phyloP scores from a whole-genome alignment of 2,888 invertebrate genomes.

The Dinocampus coccinellae region DNA sequence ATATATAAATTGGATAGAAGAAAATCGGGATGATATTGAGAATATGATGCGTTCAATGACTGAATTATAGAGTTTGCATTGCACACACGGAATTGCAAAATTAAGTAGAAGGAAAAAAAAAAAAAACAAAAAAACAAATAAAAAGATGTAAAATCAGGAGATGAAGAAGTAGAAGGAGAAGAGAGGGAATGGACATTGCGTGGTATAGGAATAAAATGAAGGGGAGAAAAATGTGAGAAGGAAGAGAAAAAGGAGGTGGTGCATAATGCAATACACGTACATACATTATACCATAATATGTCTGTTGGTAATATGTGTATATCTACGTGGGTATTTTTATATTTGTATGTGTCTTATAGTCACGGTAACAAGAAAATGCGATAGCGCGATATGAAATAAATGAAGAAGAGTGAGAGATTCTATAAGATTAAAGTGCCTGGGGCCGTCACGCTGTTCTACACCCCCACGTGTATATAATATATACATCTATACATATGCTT shows the following conservation, averaged over 20 bases:
- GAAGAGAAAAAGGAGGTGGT: slow-evolving; percentile 43
- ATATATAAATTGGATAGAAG: background rate
- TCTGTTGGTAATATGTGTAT: slow-evolving; percentile 51
- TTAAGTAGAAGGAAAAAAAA: slow-evolving; percentile 35
- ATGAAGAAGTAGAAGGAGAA: too few species aligned
- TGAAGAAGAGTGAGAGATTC: slow-evolving; percentile 45
- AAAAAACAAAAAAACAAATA: slow-evolving; percentile 22
- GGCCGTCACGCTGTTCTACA: slow-evolving; percentile 54
- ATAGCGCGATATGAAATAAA: slow-evolving; percentile 36
- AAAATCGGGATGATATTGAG: slow-evolving; percentile 49
- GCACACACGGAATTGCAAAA: slow-evolving; percentile 57
- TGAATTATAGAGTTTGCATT: slow-evolving; percentile 63
- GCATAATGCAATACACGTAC: slow-evolving; percentile 56
- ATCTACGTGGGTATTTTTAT: background rate
- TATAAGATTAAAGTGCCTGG: slow-evolving; percentile 55
- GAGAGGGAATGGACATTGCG: too few species aligned
- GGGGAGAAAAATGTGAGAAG: slow-evolving; percentile 10
- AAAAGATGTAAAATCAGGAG: background rate
- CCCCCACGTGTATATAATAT: slow-evolving; percentile 44
- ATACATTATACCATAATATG: slow-evolving; percentile 29
- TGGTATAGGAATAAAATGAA: slow-evolving; percentile 8
- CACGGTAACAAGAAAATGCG: slow-evolving; percentile 37
- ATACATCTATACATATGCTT: background rate
- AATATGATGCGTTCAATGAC: slow-evolving; percentile 52
- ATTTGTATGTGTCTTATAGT: slow-evolving; percentile 33